A percentile compares a stretch with the other conserved stretches of the same genome.
Evolutionary conservation across 2,888 invertebrate species (phyloP).

Genomic region (Adela reaumurella): DNA sequence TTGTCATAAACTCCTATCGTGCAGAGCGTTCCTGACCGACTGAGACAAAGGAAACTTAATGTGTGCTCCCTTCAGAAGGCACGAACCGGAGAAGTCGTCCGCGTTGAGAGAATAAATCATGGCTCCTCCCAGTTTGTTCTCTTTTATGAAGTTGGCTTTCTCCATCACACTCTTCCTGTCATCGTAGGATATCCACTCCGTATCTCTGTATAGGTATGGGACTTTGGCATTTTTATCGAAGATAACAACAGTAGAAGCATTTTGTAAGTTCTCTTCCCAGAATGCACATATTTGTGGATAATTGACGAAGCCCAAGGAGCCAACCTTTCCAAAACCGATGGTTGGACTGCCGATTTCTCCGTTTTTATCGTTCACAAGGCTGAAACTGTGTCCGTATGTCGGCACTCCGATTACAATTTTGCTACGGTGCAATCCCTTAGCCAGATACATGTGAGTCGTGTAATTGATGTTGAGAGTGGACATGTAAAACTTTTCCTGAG

Average conservation of each 20-base stretch:
- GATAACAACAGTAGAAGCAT: slow-evolving; percentile 36
- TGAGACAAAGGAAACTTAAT: slow-evolving; percentile 21
- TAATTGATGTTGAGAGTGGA: slow-evolving; percentile 77
- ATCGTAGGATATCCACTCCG: slow-evolving; percentile 85
- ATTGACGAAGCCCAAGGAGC: slow-evolving; percentile 66
- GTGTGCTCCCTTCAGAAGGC: slow-evolving; percentile 23
- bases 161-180: slow-evolving; percentile 64
- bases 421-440: slow-evolving; percentile 68
- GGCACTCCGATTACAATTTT: slow-evolving; percentile 86
- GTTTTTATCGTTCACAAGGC: slow-evolving; percentile 64
- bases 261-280: slow-evolving; percentile 33
- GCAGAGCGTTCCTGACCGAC: slow-evolving; percentile 23
- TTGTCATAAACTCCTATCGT: slow-evolving; percentile 21
- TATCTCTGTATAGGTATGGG: slow-evolving; percentile 67
- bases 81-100: slow-evolving; percentile 69
- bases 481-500: slow-evolving; percentile 60
- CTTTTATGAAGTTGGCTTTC: slow-evolving; percentile 66
- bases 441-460: slow-evolving; percentile 73
- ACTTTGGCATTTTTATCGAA: slow-evolving; percentile 70
- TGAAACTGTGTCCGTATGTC: slow-evolving; percentile 80
- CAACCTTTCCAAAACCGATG: slow-evolving; percentile 63
- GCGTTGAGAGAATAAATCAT: slow-evolving; percentile 82
- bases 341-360: slow-evolving; percentile 69
- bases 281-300: slow-evolving; percentile 71
- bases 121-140: slow-evolving; percentile 67